Percentiles rank a stretch among this genome's conserved stretches.
These are phyloP conservation scores for Daptonema setosum DNA, from an alignment of 2,888 invertebrate species.

Conservation along the genomic window DNA sequence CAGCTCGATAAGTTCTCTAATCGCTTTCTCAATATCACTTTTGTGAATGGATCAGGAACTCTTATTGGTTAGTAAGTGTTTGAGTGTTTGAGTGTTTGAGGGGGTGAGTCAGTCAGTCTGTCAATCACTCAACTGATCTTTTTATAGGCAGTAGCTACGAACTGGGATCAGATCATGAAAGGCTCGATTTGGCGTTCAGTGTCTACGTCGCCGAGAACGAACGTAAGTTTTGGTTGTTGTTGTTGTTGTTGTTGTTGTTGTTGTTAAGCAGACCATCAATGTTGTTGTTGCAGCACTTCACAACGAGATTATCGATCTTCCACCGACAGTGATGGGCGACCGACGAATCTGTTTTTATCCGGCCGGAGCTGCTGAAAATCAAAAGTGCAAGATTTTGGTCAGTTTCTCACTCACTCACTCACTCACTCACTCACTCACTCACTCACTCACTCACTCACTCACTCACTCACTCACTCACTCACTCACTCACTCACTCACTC, in stretches of 20 bases:
- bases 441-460: too few species aligned
- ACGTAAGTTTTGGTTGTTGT: too few species aligned
- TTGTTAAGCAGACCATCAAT: too few species aligned
- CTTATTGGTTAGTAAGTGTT: slow-evolving; percentile 14
- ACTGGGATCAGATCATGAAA: slow-evolving; percentile 6
- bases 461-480: too few species aligned
- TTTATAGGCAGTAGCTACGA: slow-evolving; percentile 11
- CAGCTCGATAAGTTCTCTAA: slow-evolving; percentile 19
- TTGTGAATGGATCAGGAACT: slow-evolving; percentile 14
- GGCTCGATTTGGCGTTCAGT: slow-evolving; percentile 15
- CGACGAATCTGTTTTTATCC: slow-evolving; percentile 20
- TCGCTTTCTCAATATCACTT: slow-evolving; percentile 17
- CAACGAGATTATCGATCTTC: not conserved
- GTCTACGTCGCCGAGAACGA: not conserved
- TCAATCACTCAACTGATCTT: too few species aligned
- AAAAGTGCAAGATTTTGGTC: slow-evolving; percentile 15
- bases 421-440: too few species aligned
- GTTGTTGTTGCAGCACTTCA: too few species aligned
- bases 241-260: too few species aligned
- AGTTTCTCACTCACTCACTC: too few species aligned
- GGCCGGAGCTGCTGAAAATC: slow-evolving; percentile 11
- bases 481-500: too few species aligned
- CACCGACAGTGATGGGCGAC: slow-evolving; percentile 11
- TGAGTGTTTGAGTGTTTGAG: too few species aligned
- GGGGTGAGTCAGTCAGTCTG: too few species aligned